Conservation (phyloP, 2,888 invertebrate species). For the Orthonychiurus folsomi region DNA sequence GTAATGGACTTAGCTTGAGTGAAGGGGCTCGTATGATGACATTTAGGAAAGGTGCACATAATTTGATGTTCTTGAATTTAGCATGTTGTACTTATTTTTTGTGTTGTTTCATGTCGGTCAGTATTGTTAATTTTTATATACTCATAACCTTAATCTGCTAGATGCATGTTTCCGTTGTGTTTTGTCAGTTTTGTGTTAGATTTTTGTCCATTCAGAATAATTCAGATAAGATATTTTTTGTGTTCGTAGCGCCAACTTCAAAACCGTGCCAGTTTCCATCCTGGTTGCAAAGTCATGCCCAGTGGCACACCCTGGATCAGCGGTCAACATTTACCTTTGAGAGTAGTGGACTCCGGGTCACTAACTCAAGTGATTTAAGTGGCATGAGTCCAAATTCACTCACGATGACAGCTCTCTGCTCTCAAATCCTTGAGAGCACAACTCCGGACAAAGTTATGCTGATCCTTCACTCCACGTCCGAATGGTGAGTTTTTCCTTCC, state of each 20-base stretch:
- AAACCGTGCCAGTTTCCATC: slow-evolving; percentile 76
- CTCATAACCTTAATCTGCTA: too few relatives aligned
- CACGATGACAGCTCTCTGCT: slow-evolving; percentile 35
- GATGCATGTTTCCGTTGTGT: too few relatives aligned
- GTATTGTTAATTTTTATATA: too few relatives aligned
- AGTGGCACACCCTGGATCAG: slow-evolving; percentile 85
- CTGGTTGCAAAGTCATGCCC: slow-evolving; percentile 73
- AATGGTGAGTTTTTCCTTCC: slow-evolving; percentile 57
- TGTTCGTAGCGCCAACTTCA: slow-evolving; percentile 10
- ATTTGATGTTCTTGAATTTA: not conserved
- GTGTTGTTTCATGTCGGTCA: not conserved
- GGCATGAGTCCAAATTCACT: slow-evolving; percentile 30
- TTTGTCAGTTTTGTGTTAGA: too few relatives aligned
- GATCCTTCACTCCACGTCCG: slow-evolving; percentile 62
- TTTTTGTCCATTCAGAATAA: too few relatives aligned
- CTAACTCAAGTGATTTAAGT: slow-evolving; percentile 34
- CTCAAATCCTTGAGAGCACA: slow-evolving; percentile 36
- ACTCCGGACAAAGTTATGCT: slow-evolving; percentile 50
- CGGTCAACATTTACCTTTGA: slow-evolving; percentile 74
- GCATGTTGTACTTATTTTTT: not conserved
- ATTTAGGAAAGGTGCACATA: not conserved
- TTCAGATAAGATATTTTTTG: not conserved
- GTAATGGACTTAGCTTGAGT: slow-evolving; percentile 80
- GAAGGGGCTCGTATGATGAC: slow-evolving; percentile 55
- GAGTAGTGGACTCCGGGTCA: slow-evolving; percentile 30